phyloP scores from a whole-genome alignment of 2,888 invertebrate genomes.

The Leptopilina myrica region DNA sequence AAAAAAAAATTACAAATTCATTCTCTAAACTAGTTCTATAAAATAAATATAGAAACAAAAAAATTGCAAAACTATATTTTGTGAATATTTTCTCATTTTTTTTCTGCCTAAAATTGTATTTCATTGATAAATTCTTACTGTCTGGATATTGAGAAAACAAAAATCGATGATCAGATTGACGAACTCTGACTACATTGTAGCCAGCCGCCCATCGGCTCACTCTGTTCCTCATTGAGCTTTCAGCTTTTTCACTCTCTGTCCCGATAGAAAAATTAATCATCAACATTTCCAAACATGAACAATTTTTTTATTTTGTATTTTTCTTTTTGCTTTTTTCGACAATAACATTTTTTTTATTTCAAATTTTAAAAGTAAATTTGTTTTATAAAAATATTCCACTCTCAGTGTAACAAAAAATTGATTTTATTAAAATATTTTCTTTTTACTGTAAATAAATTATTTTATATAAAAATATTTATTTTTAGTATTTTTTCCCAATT shows the following conservation, averaged over 20 bases:
- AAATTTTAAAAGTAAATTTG: no score
- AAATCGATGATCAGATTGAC: slow-evolving; percentile 75
- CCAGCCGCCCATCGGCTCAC: slow-evolving; percentile 74
- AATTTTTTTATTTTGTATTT: no score
- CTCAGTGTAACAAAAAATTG: no score
- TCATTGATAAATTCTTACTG: slow-evolving; percentile 69
- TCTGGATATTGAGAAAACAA: slow-evolving; percentile 75
- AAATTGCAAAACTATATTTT: slow-evolving; percentile 44
- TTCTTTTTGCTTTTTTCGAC: no score
- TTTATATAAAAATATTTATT: no score
- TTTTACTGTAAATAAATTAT: no score
- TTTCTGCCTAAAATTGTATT: slow-evolving; percentile 51
- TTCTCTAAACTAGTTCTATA: background rate
- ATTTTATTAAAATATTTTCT: no score
- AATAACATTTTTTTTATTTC: no score
- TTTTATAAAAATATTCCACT: no score
- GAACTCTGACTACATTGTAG: slow-evolving; percentile 76
- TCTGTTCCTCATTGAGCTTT: slow-evolving; percentile 70
- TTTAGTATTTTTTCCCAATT: no score
- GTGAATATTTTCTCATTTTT: slow-evolving; percentile 44
- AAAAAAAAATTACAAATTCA: slow-evolving; percentile 18
- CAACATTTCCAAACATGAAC: background rate
- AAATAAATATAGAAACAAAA: slow-evolving; percentile 47
- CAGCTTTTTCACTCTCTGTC: slow-evolving; percentile 69
- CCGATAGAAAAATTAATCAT: slow-evolving; percentile 57